These are phyloP conservation scores for Pteromalus puparum DNA, from an alignment of 1,140 invertebrate species.

Conservation along the genomic window DNA sequence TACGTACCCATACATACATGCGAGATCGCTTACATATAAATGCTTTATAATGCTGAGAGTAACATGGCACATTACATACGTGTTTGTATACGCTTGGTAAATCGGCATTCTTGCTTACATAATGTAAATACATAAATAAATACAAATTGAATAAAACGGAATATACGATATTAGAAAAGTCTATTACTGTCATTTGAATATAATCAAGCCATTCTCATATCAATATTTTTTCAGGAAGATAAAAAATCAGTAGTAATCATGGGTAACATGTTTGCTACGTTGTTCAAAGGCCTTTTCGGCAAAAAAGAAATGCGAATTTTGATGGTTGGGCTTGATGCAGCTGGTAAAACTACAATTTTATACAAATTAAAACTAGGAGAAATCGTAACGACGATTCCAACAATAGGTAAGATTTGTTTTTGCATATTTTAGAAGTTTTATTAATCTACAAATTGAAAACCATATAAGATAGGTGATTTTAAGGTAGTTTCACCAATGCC, in stretches of 20 bases:
- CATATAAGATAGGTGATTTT: not conserved
- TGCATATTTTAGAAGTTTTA: not conserved
- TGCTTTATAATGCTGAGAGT: too few relatives aligned
- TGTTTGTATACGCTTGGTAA: too few relatives aligned
- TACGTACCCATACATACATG: too few relatives aligned
- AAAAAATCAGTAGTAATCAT: slow-evolving; percentile 78
- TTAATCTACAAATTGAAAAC: not conserved
- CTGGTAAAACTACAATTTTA: slow-evolving; percentile 99
- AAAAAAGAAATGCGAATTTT: slow-evolving; percentile 99
- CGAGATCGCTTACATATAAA: too few relatives aligned
- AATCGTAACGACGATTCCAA: slow-evolving; percentile 99
- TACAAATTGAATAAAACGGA: too few relatives aligned
- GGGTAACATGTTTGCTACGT: slow-evolving; percentile 91
- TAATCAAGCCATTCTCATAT: slow-evolving; percentile 4
- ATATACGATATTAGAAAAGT: too few relatives aligned
- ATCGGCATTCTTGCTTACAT: too few relatives aligned
- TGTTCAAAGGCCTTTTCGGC: slow-evolving; percentile 97
- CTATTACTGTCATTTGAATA: not conserved
- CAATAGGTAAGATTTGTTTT: slow-evolving; percentile 88
- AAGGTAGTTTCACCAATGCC: too few relatives aligned
- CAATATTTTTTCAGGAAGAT: slow-evolving; percentile 71
- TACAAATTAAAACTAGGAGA: slow-evolving; percentile 99
- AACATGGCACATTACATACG: too few relatives aligned
- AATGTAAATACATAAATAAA: too few relatives aligned
- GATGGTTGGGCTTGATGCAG: slow-evolving; percentile 98